Evolutionary conservation across 2,888 invertebrate genomes (phyloP).

Genomic region (Ectemnius lituratus): DNA sequence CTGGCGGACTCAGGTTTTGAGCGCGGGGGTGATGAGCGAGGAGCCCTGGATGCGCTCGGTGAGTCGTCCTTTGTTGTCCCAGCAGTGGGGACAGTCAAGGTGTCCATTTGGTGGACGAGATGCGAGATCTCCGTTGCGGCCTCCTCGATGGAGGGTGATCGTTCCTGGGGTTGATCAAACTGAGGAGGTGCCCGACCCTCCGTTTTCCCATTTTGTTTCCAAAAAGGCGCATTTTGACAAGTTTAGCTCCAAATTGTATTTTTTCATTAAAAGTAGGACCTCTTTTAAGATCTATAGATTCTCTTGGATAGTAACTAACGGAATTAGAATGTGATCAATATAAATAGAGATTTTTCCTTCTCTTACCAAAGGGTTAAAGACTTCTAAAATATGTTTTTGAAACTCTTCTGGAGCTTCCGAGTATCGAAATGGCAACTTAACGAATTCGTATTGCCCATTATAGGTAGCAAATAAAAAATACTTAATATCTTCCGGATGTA

Average conservation of each 20-base stretch:
- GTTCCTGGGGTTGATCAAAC: too few species aligned
- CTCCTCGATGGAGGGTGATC: too few species aligned
- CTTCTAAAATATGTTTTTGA: background rate
- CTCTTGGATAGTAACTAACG: background rate
- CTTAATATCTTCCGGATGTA: too few species aligned
- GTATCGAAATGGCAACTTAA: background rate
- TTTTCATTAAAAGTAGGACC: background rate
- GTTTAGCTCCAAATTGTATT: background rate
- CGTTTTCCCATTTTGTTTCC: too few species aligned
- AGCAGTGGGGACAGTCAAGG: too few species aligned
- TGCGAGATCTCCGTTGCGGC: too few species aligned
- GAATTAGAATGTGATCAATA: constrained; percentile 11
- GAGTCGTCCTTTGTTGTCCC: too few species aligned
- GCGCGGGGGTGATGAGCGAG: too few species aligned
- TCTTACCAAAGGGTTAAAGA: background rate
- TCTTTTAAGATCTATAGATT: background rate
- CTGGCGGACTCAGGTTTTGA: too few species aligned
- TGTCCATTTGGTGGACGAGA: too few species aligned
- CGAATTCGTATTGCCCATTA: background rate
- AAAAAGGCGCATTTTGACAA: constrained; percentile 3
- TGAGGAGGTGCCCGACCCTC: too few species aligned
- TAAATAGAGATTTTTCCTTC: constrained; percentile 4
- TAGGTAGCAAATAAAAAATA: background rate
- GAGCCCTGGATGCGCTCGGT: too few species aligned
- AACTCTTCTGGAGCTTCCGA: background rate